These are phyloP conservation scores for Spermophilus dauricus DNA, from an alignment of 2,113 vertebrate genomes.

Conservation along the genomic window DNA sequence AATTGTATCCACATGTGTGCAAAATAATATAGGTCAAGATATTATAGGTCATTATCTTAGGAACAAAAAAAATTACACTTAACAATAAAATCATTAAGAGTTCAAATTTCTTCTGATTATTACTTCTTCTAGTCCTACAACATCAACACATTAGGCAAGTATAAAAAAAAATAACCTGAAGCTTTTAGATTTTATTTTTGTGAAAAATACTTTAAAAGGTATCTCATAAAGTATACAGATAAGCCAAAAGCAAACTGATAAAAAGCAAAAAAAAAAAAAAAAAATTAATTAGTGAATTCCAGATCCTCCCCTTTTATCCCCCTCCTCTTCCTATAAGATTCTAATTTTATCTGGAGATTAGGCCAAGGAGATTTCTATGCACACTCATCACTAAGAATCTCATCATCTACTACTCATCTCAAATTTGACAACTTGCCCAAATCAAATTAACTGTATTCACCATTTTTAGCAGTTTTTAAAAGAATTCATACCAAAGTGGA, in stretches of 20 bases:
- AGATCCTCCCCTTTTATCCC: background rate
- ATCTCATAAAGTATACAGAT: background rate
- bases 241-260: conserved; percentile 27
- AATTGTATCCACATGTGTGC: conserved; percentile 3
- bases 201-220: conserved; percentile 20
- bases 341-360: background rate
- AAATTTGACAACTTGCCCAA: background rate
- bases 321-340: background rate
- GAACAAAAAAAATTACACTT: background rate
- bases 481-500: conserved; percentile 94
- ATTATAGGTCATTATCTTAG: conserved; percentile 20
- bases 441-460: background rate
- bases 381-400: conserved; percentile 1
- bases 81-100: conserved; percentile 36
- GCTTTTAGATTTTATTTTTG: background rate
- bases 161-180: background rate
- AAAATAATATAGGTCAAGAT: background rate
- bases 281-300: background rate
- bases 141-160: background rate
- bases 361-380: background rate
- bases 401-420: background rate
- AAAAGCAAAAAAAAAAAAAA: background rate
- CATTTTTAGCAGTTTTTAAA: conserved; percentile 52
- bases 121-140: background rate
- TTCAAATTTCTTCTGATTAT: conserved; percentile 18